Base-by-base conservation (phyloP, 2,113 vertebrate species). In the Tenrec ecaudatus region DNA sequence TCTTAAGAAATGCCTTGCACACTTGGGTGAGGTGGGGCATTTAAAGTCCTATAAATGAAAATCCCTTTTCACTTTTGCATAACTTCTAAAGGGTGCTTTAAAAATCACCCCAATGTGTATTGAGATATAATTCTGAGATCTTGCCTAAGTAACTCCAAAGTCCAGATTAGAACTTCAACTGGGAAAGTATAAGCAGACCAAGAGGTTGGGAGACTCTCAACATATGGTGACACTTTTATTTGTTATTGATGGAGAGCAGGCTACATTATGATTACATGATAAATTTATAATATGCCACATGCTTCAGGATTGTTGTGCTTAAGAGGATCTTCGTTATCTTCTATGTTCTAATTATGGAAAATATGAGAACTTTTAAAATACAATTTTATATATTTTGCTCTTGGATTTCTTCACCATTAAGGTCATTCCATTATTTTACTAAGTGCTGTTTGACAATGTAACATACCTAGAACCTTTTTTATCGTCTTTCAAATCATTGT, bases 331-430 rank as follows among this genome's bases (percentile, higher is more conserved):
- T 53, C 22, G 25, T 60, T 14, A 15, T 82, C 47, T 57, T 3
- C 22, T 23, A 58, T 38, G 53, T 82, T 75, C 15, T 31, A 95
- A 6, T 80, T 29, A 83, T 15, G 1, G 33, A 43, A 1, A 36
- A 1, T 31, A 62, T 84, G 87, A 89, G 20, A 87, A 47, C 9
- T 84, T 76, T 11, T 66, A 64, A 91, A 84, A 91, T 71, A n/a
- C 57, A 78, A 4, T 79, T 88, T 40, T 79, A 27, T 73, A 29
- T 4, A 69, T 68, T 3, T 1, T 86, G 81, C 53, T 79, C 31
- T 33, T 86, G 29, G 94, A 94, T 89, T 78, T 3, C 29, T 83
- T 33, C 75, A 86, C 38, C 10, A 58, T 27, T 90, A 78, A 86
- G 3, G 88, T 25, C 12, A 81, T 77, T 86, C 66, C 29, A 91